phyloP scores from a whole-genome alignment of 2,888 invertebrate genomes.

The Biston betularia region DNA sequence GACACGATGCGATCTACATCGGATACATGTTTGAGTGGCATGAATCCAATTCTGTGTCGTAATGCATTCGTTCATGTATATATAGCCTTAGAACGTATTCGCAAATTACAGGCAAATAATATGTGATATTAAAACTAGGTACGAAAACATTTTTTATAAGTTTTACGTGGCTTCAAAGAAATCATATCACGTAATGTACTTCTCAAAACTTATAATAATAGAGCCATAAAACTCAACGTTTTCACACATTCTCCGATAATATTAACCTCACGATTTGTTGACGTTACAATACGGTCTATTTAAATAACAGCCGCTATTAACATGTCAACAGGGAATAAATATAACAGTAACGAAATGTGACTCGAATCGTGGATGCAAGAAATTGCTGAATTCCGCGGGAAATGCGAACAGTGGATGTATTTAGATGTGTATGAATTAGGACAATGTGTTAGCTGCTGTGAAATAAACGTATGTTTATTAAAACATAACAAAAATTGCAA shows the following conservation, averaged over 20 bases:
- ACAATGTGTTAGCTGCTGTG: constrained; percentile 1
- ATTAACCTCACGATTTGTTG: constrained; percentile 20
- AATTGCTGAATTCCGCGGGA: constrained; percentile 23
- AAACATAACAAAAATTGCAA: not conserved
- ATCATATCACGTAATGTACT: not conserved
- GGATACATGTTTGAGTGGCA: no score
- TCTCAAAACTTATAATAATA: constrained; percentile 7
- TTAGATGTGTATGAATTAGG: constrained; percentile 20
- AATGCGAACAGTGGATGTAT: constrained; percentile 11
- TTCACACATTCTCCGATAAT: constrained; percentile 14
- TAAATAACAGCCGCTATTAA: constrained; percentile 26
- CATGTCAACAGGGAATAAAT: constrained; percentile 25
- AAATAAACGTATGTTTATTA: not conserved
- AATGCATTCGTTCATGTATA: no score
- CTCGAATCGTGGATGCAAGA: constrained; percentile 20
- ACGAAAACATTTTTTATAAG: no score
- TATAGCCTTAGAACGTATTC: no score
- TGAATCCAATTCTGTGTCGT: no score
- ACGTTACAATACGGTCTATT: constrained; percentile 24
- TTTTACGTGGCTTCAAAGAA: not conserved
- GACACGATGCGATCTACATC: no score
- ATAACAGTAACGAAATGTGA: constrained; percentile 24
- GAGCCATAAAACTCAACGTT: constrained; percentile 12
- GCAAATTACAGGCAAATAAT: no score
- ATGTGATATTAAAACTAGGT: no score